Evolutionary conservation across 1,140 invertebrate genomes (phyloP).

Genomic region (Diachasmimorpha longicaudata): DNA sequence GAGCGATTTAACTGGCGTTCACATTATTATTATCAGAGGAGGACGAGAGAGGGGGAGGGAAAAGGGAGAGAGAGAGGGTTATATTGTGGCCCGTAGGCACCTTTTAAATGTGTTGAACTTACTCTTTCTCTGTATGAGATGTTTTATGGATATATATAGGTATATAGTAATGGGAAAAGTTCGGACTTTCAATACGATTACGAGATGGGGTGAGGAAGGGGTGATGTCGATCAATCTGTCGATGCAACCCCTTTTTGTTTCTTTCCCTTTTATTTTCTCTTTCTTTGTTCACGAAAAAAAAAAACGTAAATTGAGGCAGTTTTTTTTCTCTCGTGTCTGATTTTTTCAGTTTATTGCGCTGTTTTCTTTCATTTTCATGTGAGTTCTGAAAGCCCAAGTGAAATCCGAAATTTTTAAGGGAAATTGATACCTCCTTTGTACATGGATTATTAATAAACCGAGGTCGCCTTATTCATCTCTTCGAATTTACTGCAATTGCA

Average conservation of each 20-base stretch:
- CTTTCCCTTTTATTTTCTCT: background rate
- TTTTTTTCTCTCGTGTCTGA: background rate
- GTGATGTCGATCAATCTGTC: constrained; percentile 52
- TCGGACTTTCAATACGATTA: constrained; percentile 48
- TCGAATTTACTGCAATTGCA: background rate
- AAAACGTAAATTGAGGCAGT: background rate
- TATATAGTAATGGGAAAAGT: constrained; percentile 54
- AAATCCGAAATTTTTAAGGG: background rate
- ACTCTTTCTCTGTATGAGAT: background rate
- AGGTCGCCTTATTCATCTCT: background rate
- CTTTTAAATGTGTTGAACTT: background rate
- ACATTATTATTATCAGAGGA: constrained; percentile 27
- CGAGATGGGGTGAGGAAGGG: constrained; percentile 22
- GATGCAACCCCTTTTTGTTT: constrained; percentile 23
- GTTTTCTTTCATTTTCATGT: background rate
- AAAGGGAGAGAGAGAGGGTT: background rate
- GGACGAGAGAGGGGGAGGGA: background rate
- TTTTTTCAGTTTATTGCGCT: background rate
- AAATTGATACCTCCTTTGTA: background rate
- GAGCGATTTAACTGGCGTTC: constrained; percentile 59
- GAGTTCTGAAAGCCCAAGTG: background rate
- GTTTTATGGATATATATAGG: background rate
- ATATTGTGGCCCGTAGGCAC: background rate
- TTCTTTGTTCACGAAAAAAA: background rate
- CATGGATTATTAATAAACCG: background rate